Evolutionary conservation across 2,113 vertebrate species (phyloP).

Genomic region (Pteronura brasiliensis): DNA sequence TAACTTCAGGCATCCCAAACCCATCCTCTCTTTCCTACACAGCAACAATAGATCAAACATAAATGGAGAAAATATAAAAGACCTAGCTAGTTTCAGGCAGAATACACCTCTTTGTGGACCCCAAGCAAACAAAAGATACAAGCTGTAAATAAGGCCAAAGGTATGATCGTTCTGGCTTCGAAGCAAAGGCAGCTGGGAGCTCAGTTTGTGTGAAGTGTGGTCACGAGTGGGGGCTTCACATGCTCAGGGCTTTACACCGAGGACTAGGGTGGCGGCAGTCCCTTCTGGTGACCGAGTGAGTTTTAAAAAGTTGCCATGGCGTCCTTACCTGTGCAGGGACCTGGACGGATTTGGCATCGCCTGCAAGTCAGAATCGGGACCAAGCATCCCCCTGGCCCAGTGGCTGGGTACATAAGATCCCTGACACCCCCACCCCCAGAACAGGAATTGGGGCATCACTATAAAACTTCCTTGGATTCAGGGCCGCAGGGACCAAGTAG

Average conservation of each 20-base stretch:
- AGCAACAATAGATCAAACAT: neutral
- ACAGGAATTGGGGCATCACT: neutral
- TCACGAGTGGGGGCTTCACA: rapidly evolving
- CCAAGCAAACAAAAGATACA: neutral
- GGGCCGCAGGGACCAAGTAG: neutral
- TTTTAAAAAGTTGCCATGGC: neutral
- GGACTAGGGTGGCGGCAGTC: too few species aligned
- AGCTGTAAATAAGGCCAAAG: neutral
- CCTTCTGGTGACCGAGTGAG: neutral
- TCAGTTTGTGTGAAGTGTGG: neutral
- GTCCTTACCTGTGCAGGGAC: neutral
- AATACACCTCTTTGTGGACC: neutral
- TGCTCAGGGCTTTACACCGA: neutral
- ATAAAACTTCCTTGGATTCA: neutral
- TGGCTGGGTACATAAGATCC: neutral
- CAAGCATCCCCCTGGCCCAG: neutral
- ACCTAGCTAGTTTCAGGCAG: neutral
- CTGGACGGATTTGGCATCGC: neutral
- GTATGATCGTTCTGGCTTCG: neutral
- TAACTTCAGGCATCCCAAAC: neutral
- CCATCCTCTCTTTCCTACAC: neutral
- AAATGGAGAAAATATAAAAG: neutral
- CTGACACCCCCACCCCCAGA: neutral
- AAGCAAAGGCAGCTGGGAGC: neutral
- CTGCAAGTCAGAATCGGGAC: neutral